A percentile compares a stretch with the other conserved stretches of the same genome.
These are phyloP conservation scores for Hippopotamyrus pictus DNA, from an alignment of 2,797 vertebrate species.

Conservation along the genomic window DNA sequence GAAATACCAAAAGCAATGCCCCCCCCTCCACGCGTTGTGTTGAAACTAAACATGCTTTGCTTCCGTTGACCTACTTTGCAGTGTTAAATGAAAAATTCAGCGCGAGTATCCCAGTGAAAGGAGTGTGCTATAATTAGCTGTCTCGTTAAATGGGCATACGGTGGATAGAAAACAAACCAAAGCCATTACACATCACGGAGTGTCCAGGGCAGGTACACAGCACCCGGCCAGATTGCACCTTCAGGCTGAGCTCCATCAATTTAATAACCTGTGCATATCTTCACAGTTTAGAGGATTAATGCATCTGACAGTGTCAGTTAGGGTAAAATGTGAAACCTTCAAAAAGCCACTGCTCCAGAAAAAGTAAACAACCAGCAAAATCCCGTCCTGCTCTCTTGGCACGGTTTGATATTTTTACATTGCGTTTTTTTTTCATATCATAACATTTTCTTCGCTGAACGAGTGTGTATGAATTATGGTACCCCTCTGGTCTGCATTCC, in stretches of 20 bases:
- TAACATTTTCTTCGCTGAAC: not conserved
- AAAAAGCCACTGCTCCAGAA: not conserved
- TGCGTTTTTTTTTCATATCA: not conserved
- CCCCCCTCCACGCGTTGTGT: not conserved
- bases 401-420: not conserved
- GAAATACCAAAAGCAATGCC: not conserved
- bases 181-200: not conserved
- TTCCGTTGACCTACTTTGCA: constrained; percentile 26
- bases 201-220: not conserved
- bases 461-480: not conserved
- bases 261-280: not conserved
- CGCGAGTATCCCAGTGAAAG: not conserved
- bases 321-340: constrained; percentile 5
- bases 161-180: not conserved
- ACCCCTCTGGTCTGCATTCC: not conserved
- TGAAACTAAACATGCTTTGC: not conserved
- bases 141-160: constrained; percentile 17
- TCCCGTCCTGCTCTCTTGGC: not conserved
- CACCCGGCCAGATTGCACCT: not conserved
- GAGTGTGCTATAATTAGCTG: not conserved
- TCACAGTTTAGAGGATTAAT: constrained; percentile 6
- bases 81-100: constrained; percentile 22
- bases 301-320: constrained; percentile 22
- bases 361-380: not conserved
- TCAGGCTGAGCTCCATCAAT: not conserved